Evolutionary conservation across 2,888 invertebrate species (phyloP).

Genomic region (Lobophora halterata): DNA sequence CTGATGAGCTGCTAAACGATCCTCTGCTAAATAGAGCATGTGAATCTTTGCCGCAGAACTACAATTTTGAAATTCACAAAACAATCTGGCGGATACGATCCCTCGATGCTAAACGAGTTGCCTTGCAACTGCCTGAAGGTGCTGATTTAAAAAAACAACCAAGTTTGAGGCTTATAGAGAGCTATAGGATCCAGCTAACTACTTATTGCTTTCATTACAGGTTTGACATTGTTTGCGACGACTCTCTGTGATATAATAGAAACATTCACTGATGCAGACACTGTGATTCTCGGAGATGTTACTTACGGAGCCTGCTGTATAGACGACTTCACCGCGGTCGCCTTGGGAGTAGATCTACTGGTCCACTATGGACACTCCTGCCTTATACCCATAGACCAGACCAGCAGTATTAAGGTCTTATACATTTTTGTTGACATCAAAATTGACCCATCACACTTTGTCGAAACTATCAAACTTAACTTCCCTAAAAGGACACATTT

Average conservation of each 20-base stretch:
- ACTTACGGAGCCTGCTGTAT: slow-evolving; percentile 99
- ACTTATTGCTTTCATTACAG: slow-evolving; percentile 48
- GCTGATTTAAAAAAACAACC: not conserved
- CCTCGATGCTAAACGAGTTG: slow-evolving; percentile 91
- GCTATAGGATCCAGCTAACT: not conserved
- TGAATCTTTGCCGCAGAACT: slow-evolving; percentile 92
- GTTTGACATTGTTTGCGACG: slow-evolving; percentile 94
- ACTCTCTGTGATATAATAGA: slow-evolving; percentile 96
- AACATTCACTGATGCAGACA: slow-evolving; percentile 92
- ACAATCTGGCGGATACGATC: slow-evolving; percentile 97
- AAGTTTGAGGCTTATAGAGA: not conserved
- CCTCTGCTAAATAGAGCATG: slow-evolving; percentile 86
- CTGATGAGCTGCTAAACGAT: slow-evolving; percentile 88
- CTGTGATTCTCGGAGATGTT: slow-evolving; percentile 98
- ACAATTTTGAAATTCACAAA: slow-evolving; percentile 98
- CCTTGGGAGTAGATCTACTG: slow-evolving; percentile 93
- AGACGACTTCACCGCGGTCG: slow-evolving; percentile 96
- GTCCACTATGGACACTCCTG: slow-evolving; percentile 99
- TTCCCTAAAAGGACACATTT: slow-evolving; percentile 84
- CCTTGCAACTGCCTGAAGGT: slow-evolving; percentile 98
- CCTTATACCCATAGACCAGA: slow-evolving; percentile 93
- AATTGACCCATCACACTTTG: slow-evolving; percentile 95
- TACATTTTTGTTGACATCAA: slow-evolving; percentile 99
- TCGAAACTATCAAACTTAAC: slow-evolving; percentile 92
- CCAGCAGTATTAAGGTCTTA: slow-evolving; percentile 92